phyloP scores from a whole-genome alignment of 2,113 vertebrate genomes.

The Epinephelus lanceolatus region DNA sequence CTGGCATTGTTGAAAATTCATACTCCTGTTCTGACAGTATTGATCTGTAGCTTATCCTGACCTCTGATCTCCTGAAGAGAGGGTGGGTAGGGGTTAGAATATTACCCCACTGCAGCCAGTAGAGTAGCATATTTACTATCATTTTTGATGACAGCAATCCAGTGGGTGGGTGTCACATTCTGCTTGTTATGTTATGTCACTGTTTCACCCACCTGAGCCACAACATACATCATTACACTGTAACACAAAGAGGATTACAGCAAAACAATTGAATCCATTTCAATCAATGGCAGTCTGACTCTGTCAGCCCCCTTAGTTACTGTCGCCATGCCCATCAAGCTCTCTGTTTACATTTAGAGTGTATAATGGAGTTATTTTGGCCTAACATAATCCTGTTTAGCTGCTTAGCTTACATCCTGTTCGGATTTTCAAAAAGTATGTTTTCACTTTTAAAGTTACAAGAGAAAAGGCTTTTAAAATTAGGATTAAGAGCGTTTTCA shows the following conservation, averaged over 20 bases:
- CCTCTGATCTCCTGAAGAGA: not conserved
- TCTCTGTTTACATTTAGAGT: too few species aligned
- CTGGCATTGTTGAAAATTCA: not conserved
- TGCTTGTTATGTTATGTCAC: constrained; percentile 18
- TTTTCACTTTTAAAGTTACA: too few species aligned
- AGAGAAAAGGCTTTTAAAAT: too few species aligned
- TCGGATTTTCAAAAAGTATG: too few species aligned
- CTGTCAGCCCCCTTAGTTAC: not conserved
- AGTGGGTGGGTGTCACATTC: constrained; percentile 11
- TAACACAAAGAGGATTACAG: not conserved
- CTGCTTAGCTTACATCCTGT: too few species aligned
- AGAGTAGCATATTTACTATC: not conserved
- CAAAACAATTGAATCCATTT: not conserved
- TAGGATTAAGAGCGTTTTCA: too few species aligned
- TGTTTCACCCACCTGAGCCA: constrained; percentile 12
- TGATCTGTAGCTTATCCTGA: not conserved
- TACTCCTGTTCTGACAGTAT: not conserved
- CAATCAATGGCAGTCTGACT: not conserved
- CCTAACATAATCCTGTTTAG: too few species aligned
- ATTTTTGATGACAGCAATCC: not conserved
- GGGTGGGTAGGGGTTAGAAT: not conserved
- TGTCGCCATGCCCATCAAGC: too few species aligned
- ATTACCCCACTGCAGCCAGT: not conserved
- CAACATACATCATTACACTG: not conserved
- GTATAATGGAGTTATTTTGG: too few species aligned